Conservation (phyloP, 2,797 vertebrate genomes). For the Gallinago nigripennis region DNA sequence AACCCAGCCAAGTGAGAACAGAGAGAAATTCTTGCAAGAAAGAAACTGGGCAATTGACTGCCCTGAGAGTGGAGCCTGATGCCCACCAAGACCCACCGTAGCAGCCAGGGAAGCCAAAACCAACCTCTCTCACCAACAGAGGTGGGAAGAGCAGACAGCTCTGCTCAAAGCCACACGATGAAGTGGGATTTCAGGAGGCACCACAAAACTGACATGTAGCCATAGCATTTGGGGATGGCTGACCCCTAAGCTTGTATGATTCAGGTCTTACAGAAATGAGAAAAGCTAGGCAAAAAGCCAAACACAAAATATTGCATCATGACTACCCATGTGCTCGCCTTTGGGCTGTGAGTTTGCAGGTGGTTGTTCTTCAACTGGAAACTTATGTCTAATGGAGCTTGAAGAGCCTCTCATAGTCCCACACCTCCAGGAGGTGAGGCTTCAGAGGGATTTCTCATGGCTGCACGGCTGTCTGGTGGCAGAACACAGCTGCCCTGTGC, state of each 20-base stretch:
- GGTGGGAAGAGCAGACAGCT: background rate
- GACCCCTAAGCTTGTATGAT: background rate
- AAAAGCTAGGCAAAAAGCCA: background rate
- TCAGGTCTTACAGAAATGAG: background rate
- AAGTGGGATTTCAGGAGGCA: background rate
- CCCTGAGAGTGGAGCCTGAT: background rate
- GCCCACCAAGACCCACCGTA: background rate
- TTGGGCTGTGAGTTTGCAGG: background rate
- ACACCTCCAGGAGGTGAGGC: background rate
- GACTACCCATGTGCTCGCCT: background rate
- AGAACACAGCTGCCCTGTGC: background rate
- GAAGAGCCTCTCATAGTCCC: background rate
- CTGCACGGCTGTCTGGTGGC: background rate
- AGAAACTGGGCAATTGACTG: background rate
- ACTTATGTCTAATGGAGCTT: background rate
- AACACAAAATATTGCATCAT: background rate
- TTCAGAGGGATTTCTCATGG: background rate
- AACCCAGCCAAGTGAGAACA: background rate
- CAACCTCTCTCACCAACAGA: background rate
- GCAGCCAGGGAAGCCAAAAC: background rate
- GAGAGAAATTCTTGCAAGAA: background rate
- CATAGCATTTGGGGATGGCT: background rate
- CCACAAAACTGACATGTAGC: fast-evolving
- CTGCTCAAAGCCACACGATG: background rate
- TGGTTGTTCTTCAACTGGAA: background rate